phyloP scores from a whole-genome alignment of 2,797 vertebrate genomes.

The Petrocephalus sullivani region DNA sequence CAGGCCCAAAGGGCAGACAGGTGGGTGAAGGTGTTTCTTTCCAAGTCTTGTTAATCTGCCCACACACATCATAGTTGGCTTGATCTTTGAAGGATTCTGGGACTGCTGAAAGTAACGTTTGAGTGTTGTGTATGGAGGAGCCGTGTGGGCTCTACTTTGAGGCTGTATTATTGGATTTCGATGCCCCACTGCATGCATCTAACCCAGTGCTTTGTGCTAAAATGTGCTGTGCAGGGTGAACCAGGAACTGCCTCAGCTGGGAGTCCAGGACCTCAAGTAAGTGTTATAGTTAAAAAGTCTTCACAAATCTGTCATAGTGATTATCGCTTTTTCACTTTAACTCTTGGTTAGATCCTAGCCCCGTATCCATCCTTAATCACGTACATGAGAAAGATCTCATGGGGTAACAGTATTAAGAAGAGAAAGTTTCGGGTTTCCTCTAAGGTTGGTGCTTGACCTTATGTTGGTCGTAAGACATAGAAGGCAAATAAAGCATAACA shows the following conservation, averaged over 20 bases:
- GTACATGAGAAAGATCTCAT: background rate
- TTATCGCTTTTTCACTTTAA: background rate
- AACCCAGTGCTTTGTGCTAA: conserved; percentile 9
- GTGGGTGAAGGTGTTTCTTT: conserved; percentile 49
- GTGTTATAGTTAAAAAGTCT: background rate
- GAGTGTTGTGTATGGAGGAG: background rate
- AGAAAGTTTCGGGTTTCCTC: background rate
- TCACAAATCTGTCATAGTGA: background rate
- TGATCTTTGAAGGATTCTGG: background rate
- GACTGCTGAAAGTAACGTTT: background rate
- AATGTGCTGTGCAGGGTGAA: conserved; percentile 52
- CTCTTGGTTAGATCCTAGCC: background rate
- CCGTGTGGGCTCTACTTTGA: background rate
- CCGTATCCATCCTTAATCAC: background rate
- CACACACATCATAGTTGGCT: background rate
- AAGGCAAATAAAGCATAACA: background rate
- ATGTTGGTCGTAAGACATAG: background rate
- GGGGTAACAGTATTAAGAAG: background rate
- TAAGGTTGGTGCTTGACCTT: background rate
- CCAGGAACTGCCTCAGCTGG: conserved; percentile 51
- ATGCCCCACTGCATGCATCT: background rate
- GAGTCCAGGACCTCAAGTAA: conserved; percentile 58
- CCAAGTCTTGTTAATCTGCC: background rate
- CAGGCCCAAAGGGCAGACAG: conserved; percentile 47
- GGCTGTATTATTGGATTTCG: background rate